phyloP scores from a whole-genome alignment of 1,140 invertebrate species.

The Meteorus sp. region DNA sequence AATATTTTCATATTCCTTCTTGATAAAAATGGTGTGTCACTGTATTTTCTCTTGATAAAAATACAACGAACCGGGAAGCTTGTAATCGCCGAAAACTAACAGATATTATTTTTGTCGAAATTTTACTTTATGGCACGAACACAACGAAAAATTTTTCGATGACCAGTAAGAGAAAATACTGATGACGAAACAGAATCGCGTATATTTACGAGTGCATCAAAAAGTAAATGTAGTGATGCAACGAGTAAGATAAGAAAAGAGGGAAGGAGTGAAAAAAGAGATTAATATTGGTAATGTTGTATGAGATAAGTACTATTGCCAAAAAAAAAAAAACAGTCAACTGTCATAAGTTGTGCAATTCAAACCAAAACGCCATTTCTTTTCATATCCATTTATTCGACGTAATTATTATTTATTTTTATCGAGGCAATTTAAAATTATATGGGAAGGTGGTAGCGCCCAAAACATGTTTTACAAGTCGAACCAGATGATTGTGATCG shows the following conservation, averaged over 20 bases:
- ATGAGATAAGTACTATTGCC: background rate
- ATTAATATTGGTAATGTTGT: background rate
- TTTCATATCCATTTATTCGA: constrained; percentile 26
- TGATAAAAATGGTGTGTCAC: background rate
- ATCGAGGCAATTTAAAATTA: constrained; percentile 35
- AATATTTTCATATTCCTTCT: background rate
- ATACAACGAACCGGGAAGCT: constrained; percentile 2
- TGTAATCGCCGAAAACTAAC: background rate
- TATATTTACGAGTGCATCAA: too few relatives aligned
- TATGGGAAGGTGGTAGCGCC: constrained; percentile 25
- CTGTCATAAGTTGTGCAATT: background rate
- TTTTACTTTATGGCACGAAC: too few relatives aligned
- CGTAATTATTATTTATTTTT: constrained; percentile 28
- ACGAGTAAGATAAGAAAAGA: background rate
- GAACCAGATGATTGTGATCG: too few relatives aligned
- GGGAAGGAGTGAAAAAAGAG: constrained; percentile 6
- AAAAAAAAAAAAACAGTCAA: background rate
- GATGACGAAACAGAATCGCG: too few relatives aligned
- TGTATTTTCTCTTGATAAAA: background rate
- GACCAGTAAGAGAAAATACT: background rate
- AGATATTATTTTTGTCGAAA: background rate
- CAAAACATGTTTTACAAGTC: constrained; percentile 21
- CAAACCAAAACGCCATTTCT: constrained; percentile 1
- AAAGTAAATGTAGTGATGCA: background rate
- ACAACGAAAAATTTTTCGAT: too few relatives aligned